Base-by-base conservation (phyloP, 1,140 invertebrate species). In the Ceratina calcarata region DNA sequence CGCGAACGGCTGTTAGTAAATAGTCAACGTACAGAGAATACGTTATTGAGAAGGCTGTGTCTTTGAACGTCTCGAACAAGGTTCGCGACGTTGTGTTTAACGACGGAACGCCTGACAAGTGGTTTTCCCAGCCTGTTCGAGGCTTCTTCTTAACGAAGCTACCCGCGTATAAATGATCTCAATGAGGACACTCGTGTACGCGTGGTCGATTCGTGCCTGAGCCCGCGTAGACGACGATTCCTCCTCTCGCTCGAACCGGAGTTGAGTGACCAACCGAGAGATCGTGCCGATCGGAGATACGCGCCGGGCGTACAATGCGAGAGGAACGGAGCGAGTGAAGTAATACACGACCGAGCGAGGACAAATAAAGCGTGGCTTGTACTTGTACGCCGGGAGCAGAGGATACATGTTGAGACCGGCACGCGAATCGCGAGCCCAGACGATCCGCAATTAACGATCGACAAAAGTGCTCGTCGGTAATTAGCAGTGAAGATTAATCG, bases 231-330 rank as follows among this genome's bases (percentile, higher is more conserved):
- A 70, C 61, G 60, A 65, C 45, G 71, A 1, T 73, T 62, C 10
- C 37, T 55, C 53, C 64, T 69, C 72, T 24, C 61, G 6, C 68
- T 71, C 49, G 24, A 45, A 24, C 32, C 32, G 37, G 76, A 78
- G 81, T 87, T 87, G 81, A 83, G 45, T 86, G 86, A 84, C 85
- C 84, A 81, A 75, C 72, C 80, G 83, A 71, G 55, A 67, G 79
- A 85, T 72, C 65, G 69, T 20, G 0, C 22, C 22, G 69, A 78
- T 83, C 27, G 60, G 68, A 78, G 67, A 71, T 70, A 70, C 53
- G 45, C 57, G 75, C 58, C 18, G 22, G 61, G 66, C 15, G 57
- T 16, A 18, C 8, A 22, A 37, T 18, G 10, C 20, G 22, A 15
- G 49, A 1, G 51, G 32, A 64, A 70, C 60, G 22, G 37, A 20